These are phyloP conservation scores for Myotis planiceps DNA, from an alignment of 2,797 vertebrate species.

Conservation along the genomic window DNA sequence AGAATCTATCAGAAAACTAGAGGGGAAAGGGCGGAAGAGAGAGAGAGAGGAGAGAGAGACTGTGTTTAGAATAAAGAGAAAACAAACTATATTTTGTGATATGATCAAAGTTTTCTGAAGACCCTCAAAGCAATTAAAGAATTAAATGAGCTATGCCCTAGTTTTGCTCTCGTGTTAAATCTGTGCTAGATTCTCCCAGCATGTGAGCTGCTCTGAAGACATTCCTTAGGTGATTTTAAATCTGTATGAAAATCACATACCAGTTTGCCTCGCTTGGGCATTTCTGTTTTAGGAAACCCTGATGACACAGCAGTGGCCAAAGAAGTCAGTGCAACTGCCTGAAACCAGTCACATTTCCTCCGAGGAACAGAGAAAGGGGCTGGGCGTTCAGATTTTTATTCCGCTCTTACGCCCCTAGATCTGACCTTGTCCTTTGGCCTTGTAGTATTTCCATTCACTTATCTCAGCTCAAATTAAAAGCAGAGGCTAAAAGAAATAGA, in stretches of 20 bases:
- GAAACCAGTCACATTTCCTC: neutral
- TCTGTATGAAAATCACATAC: neutral
- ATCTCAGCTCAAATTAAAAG: constrained; percentile 13
- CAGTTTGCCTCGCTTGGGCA: neutral
- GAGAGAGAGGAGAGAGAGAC: neutral
- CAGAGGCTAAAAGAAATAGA: neutral
- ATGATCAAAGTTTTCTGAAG: neutral
- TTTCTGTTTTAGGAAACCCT: neutral
- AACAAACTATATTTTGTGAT: constrained; percentile 8
- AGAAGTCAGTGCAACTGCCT: neutral
- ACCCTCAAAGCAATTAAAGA: constrained; percentile 52
- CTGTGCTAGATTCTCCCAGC: neutral
- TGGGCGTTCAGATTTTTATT: neutral
- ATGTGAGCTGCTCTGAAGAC: neutral
- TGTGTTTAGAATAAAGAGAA: neutral
- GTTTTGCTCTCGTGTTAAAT: constrained; percentile 14
- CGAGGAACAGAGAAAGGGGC: neutral
- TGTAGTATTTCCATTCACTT: neutral
- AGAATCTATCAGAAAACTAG: neutral
- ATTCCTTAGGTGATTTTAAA: constrained; percentile 2
- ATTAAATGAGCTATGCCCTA: constrained; percentile 25
- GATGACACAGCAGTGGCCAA: neutral
- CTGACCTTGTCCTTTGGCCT: neutral
- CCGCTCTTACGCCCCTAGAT: neutral
- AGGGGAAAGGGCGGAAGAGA: neutral